These are phyloP conservation scores for Etheostoma perlongum DNA, from an alignment of 2,797 vertebrate genomes.

Conservation along the genomic window DNA sequence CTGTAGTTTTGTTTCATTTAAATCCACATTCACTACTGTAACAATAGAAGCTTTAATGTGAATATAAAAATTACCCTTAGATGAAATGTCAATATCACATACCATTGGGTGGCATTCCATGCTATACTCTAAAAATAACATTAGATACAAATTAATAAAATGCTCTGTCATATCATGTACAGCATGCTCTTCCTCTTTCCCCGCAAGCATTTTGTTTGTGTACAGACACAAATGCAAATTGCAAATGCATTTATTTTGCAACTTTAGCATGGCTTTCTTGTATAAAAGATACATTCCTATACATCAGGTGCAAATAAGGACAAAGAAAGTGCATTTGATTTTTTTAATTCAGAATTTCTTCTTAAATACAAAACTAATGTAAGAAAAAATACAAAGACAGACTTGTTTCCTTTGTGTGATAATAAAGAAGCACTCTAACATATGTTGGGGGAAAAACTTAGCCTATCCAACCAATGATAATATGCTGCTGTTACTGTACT, in stretches of 20 bases:
- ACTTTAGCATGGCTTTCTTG: neutral
- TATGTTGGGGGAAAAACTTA: neutral
- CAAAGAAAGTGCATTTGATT: constrained; percentile 3
- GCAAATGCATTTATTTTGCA: no score
- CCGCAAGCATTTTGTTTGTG: neutral
- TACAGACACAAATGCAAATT: neutral
- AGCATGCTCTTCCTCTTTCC: no score
- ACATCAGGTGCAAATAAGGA: neutral
- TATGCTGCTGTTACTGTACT: constrained; percentile 26
- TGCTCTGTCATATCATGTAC: no score
- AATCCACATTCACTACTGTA: no score
- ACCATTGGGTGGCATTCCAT: no score
- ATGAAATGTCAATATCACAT: no score
- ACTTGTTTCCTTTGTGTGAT: constrained; percentile 21
- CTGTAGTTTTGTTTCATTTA: no score
- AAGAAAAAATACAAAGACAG: constrained; percentile 41
- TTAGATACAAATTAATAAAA: no score
- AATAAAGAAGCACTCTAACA: constrained; percentile 33
- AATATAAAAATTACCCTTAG: no score
- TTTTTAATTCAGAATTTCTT: constrained; percentile 64
- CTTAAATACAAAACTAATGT: constrained; percentile 68
- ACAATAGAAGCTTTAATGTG: no score
- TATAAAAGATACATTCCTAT: neutral
- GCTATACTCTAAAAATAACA: no score
- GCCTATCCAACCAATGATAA: constrained; percentile 18